Percentiles rank a stretch among this genome's conserved stretches.
Evolutionary conservation across 2,113 vertebrate species (phyloP).

Genomic region (Cyphomyrus discorhynchus): DNA sequence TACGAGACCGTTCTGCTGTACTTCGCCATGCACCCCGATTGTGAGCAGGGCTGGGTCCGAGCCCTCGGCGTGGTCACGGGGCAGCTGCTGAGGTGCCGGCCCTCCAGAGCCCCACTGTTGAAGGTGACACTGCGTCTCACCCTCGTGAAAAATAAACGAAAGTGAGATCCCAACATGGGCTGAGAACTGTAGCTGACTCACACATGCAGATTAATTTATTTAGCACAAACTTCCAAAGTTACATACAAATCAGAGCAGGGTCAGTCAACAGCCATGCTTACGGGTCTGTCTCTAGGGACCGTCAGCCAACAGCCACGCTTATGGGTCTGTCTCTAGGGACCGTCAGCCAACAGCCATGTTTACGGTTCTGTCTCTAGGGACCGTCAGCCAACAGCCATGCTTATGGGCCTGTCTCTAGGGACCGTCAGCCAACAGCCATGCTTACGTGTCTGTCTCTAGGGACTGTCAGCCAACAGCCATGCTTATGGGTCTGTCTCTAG

Average conservation of each 20-base stretch:
- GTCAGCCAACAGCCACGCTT: background rate
- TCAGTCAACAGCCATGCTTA: background rate
- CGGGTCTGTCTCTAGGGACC: no score
- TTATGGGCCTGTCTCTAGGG: background rate
- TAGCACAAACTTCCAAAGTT: background rate
- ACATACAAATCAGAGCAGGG: background rate
- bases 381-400: background rate
- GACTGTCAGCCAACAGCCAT: background rate
- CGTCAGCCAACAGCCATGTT: background rate
- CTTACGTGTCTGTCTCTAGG: no score
- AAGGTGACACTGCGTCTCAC: slow-evolving; percentile 39
- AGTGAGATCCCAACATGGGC: background rate
- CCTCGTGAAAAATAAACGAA: background rate
- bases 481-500: background rate
- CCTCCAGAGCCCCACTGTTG: slow-evolving; percentile 20
- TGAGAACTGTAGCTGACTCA: background rate
- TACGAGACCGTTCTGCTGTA: slow-evolving; percentile 77
- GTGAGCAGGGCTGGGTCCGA: slow-evolving; percentile 71
- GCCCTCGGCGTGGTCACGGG: slow-evolving; percentile 69
- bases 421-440: no score
- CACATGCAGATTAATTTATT: background rate
- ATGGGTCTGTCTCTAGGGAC: no score
- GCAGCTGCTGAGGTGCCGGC: slow-evolving; percentile 44
- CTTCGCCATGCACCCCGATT: slow-evolving; percentile 69
- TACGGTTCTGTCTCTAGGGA: no score